A percentile compares a stretch with the other conserved stretches of the same genome.
Conservation (phyloP, 1,140 invertebrate genomes). For the Monomorium pharaonis region DNA sequence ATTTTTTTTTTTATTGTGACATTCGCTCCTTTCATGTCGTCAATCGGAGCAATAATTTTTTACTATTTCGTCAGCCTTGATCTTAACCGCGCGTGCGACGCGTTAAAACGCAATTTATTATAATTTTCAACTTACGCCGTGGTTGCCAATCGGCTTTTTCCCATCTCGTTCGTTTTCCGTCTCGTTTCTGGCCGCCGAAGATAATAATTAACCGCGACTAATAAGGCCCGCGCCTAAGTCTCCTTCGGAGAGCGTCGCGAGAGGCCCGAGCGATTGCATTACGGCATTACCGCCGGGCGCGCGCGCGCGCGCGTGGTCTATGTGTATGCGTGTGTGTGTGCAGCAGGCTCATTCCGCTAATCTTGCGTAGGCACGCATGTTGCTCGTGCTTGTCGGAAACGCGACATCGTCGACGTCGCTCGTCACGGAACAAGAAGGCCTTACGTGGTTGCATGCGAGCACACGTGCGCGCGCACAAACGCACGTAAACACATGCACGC, state of each 20-base stretch:
- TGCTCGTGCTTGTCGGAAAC: constrained; percentile 71
- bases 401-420: constrained; percentile 72
- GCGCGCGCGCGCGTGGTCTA: too few species aligned
- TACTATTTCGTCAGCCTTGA: too few species aligned
- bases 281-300: constrained; percentile 28
- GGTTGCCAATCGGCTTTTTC: neutral
- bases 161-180: neutral
- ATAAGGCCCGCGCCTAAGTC: constrained; percentile 38
- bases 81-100: neutral
- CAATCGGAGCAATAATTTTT: too few species aligned
- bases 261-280: constrained; percentile 20
- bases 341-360: constrained; percentile 68
- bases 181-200: constrained; percentile 33
- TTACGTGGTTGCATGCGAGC: constrained; percentile 66
- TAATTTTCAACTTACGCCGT: neutral
- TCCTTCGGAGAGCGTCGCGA: constrained; percentile 40
- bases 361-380: constrained; percentile 75
- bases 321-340: constrained; percentile 2
- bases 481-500: neutral
- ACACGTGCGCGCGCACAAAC: neutral
- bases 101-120: constrained; percentile 23
- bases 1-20: too few species aligned
- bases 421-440: constrained; percentile 73
- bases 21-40: too few species aligned
- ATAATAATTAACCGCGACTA: constrained; percentile 60